phyloP scores from a whole-genome alignment of 2,113 vertebrate genomes.

The Phalacrocorax aristotelis region DNA sequence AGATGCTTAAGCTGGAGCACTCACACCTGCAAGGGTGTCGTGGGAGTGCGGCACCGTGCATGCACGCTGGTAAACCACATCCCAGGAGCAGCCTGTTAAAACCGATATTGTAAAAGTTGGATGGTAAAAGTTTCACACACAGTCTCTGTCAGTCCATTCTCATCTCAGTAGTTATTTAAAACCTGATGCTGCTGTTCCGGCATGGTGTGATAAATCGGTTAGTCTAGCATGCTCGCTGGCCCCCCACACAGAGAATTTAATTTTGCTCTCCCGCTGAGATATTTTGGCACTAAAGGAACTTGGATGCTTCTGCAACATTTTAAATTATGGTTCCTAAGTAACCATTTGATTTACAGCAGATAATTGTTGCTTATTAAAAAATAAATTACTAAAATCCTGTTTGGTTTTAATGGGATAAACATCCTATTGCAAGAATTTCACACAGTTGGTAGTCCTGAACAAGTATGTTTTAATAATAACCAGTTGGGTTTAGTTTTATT shows the following conservation, averaged over 20 bases:
- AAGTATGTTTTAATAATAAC: conserved; percentile 15
- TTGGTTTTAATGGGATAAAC: conserved; percentile 55
- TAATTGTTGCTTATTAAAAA: conserved; percentile 59
- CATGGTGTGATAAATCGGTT: neutral
- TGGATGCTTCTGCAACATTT: conserved; percentile 11
- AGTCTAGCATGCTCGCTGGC: neutral
- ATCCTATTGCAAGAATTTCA: conserved; percentile 50
- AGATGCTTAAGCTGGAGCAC: neutral
- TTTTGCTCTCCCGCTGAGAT: neutral
- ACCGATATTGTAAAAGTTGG: neutral
- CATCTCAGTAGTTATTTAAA: neutral
- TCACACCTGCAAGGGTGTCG: rapidly evolving
- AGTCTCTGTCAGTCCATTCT: neutral
- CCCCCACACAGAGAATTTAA: neutral
- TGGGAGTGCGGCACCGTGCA: rapidly evolving
- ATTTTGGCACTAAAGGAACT: conserved; percentile 1
- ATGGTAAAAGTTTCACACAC: neutral
- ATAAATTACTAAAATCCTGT: conserved; percentile 50
- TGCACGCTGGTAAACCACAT: rapidly evolving
- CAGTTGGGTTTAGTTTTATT: conserved; percentile 25
- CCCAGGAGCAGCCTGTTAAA: neutral
- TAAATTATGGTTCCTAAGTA: conserved; percentile 29
- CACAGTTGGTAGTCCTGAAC: conserved; percentile 18
- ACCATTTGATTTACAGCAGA: conserved; percentile 40
- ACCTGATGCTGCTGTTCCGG: neutral